phyloP scores from a whole-genome alignment of 2,797 vertebrate species.

The Phaenicophaeus curvirostris region DNA sequence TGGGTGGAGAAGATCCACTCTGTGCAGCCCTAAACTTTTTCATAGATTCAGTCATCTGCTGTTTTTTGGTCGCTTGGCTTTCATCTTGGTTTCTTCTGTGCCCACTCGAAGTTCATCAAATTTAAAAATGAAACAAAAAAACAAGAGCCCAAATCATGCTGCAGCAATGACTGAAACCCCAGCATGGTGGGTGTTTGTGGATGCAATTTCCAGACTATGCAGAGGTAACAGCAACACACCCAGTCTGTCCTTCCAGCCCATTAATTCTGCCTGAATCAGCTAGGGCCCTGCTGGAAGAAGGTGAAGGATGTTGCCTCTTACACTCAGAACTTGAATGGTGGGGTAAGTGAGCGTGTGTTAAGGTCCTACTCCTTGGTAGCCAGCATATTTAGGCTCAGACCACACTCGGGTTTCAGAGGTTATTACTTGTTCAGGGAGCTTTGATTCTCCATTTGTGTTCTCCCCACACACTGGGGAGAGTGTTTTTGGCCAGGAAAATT shows the following conservation, averaged over 20 bases:
- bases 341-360: accelerated
- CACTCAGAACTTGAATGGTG: not conserved
- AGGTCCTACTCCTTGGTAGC: not conserved
- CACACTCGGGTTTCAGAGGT: accelerated
- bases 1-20: not conserved
- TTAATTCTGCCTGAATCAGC: not conserved
- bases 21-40: not conserved
- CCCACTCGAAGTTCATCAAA: not conserved
- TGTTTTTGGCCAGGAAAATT: not conserved
- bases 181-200: not conserved
- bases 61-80: not conserved
- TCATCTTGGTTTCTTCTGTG: not conserved
- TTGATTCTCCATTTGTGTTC: not conserved
- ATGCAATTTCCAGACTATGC: not conserved
- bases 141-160: not conserved
- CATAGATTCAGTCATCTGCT: not conserved
- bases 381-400: not conserved
- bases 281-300: not conserved
- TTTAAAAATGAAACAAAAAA: not conserved
- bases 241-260: not conserved
- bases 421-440: not conserved
- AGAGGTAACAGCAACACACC: not conserved
- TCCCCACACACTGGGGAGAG: not conserved
- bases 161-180: not conserved
- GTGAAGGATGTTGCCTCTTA: not conserved